phyloP scores from a whole-genome alignment of 2,888 invertebrate species.

The Leptarthrus brevirostris region DNA sequence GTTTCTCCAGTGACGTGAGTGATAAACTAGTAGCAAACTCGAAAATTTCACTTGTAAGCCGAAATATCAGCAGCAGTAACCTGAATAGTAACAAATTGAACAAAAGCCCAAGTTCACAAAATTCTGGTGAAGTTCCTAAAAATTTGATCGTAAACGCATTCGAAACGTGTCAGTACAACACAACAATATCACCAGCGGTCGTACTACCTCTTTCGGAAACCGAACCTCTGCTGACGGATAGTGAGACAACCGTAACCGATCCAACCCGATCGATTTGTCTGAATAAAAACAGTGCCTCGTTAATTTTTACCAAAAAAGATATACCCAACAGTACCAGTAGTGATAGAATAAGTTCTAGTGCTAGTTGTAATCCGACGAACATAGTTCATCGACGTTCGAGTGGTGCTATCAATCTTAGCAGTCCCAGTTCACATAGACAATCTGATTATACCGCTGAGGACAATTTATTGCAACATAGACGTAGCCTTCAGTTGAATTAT shows the following conservation, averaged over 20 bases:
- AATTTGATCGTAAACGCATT: slow-evolving; percentile 44
- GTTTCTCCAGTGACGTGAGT: slow-evolving; percentile 47
- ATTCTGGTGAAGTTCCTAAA: slow-evolving; percentile 42
- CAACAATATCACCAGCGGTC: slow-evolving; percentile 20
- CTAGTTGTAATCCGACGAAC: slow-evolving; percentile 44
- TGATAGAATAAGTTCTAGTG: slow-evolving; percentile 35
- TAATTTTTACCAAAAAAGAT: slow-evolving; percentile 66
- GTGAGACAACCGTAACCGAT: slow-evolving; percentile 61
- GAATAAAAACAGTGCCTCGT: slow-evolving; percentile 64
- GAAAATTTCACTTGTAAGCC: slow-evolving; percentile 1
- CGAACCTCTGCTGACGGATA: slow-evolving; percentile 63
- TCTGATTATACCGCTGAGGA: neutral
- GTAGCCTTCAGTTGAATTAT: slow-evolving; percentile 64
- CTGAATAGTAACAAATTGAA: neutral
- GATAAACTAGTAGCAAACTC: slow-evolving; percentile 18
- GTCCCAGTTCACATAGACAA: slow-evolving; percentile 7
- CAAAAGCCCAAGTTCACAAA: neutral
- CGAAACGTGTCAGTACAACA: slow-evolving; percentile 6
- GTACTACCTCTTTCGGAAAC: slow-evolving; percentile 63
- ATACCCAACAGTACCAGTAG: slow-evolving; percentile 56
- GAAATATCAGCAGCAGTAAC: slow-evolving; percentile 31
- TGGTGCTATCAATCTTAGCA: slow-evolving; percentile 51
- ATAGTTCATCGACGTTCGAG: slow-evolving; percentile 53
- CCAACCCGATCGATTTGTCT: slow-evolving; percentile 63
- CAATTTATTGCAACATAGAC: slow-evolving; percentile 58